Base-by-base conservation (phyloP, 2,797 vertebrate species). In the Trachurus trachurus region DNA sequence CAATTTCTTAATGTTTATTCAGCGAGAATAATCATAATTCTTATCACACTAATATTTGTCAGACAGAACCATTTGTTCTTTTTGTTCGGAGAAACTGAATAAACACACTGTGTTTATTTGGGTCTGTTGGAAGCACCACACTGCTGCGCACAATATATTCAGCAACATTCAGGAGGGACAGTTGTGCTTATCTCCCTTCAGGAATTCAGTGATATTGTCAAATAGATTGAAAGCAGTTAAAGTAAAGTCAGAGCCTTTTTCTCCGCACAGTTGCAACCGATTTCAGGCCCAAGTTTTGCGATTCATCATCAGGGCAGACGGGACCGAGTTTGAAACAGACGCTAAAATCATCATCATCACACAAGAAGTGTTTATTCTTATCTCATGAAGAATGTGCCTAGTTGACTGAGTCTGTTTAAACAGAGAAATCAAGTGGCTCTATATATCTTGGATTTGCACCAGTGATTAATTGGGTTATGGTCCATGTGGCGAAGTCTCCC, bases 401-500 rank as follows among this genome's bases (percentile, higher is more conserved):
- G 49, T 31, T 64, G 40, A 67, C 60, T 56, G 73, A 64, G 52
- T 76, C 52, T 67, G 54, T 79, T 84, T 70, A 71, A 37, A 81
- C 53, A 66, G 76, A 69, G 61, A 78, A 65, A 73, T 53, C 67
- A 80, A 78, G 71, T 64, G 58, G 66, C 50, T 64, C 62, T 45
- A 15, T 17, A 70, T 76, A 80, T 81, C 64, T 63, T 62, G 39
- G 58, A 77, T 82, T 81, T 82, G 76, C 81, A 78, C 70, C 74
- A 74, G 37, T 88, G 83, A 88, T 91, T 87, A 90, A 86, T 86
- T 88, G 57, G 86, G 85, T 91, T 89, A 89, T 37, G 78, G 84
- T 85, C 87, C 79, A 80, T 79, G 76, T 64, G 76, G 82, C 78
- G 77, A 81, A 85, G 86, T 87, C 62, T 74, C 68, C 75, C 22